Evolutionary conservation across 2,888 invertebrate genomes (phyloP).

Genomic region (Proisotoma minuta): DNA sequence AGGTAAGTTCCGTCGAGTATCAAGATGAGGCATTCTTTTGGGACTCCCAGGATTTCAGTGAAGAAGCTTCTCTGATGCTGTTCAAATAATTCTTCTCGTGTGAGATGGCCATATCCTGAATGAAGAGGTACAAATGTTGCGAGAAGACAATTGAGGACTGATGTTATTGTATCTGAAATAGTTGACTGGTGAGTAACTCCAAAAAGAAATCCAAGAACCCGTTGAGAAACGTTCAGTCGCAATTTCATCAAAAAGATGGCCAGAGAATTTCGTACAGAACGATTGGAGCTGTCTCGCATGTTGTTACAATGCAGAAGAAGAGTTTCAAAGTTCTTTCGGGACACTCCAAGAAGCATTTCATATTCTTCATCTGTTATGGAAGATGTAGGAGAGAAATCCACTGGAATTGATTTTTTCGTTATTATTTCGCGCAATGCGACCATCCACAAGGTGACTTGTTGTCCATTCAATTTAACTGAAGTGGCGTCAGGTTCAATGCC

Average conservation of each 20-base stretch:
- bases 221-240: conserved; percentile 13
- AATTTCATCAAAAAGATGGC: conserved; percentile 21
- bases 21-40: not conserved
- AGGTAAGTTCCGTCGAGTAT: conserved; percentile 21
- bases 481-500: not conserved
- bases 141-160: not conserved
- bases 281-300: not conserved
- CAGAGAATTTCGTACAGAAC: not conserved
- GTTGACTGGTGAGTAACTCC: conserved; percentile 6
- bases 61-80: not conserved
- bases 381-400: not conserved
- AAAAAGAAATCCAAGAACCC: conserved; percentile 12
- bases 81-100: not conserved
- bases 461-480: not conserved
- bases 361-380: not conserved
- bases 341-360: not conserved
- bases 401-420: not conserved
- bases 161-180: conserved; percentile 8
- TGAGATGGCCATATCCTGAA: conserved; percentile 13
- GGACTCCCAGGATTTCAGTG: not conserved
- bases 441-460: not conserved
- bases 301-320: not conserved
- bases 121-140: conserved; percentile 12
- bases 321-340: not conserved
- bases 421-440: not conserved